Base-by-base conservation (phyloP, 2,888 invertebrate genomes). In the Flabesymbios commensalis region DNA sequence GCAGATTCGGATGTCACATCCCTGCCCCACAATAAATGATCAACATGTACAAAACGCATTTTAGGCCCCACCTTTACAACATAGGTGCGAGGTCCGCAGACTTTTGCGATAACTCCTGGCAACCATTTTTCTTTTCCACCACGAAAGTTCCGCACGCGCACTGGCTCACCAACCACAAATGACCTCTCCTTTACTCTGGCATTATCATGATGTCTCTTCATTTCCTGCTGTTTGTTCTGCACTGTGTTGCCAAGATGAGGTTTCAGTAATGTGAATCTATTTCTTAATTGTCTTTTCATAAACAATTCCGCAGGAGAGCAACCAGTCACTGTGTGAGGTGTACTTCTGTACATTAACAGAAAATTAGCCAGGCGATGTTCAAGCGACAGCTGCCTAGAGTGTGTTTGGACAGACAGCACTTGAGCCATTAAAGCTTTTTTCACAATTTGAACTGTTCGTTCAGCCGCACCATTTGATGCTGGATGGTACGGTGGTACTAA, bases 71-170 rank as follows among this genome's bases (percentile, higher is more conserved):
- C 29, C 49, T 28, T 7, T 7, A 49, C 49, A 7, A 22, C 14
- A 19, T 49, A 49, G 10, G 10, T 10, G 10, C 22, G 7, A 49
- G 49, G 49, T 5, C 49, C 49, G 10, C 22, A 39, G 32, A 19
- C 14, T 7, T 53, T 5, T 24, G 36, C 24, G 7, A 53, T 24
- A 53, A 53, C 36, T 7, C 36, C 53, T 36, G 53, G 7, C 7
- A 36, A 7, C n/a, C 36, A 53, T 36, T 53, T 53, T 36, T 14
- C 53, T 36, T 17, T 32, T 5, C 53, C 53, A 10, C 53, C 53
- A 10, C 36, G 10, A 36, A 14, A 53, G 24, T 36, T 36, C 7
- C 36, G 7, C 7, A 53, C 53, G 5, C 7, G 36, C 17, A 53
- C 36, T n/a, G n/a, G n/a, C n/a, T n/a, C n/a, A n/a, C n/a, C n/a